Percentiles rank a stretch among this genome's conserved stretches.
Evolutionary conservation across 1,140 invertebrate genomes (phyloP).

Genomic region (Drosophila subpulchrella): DNA sequence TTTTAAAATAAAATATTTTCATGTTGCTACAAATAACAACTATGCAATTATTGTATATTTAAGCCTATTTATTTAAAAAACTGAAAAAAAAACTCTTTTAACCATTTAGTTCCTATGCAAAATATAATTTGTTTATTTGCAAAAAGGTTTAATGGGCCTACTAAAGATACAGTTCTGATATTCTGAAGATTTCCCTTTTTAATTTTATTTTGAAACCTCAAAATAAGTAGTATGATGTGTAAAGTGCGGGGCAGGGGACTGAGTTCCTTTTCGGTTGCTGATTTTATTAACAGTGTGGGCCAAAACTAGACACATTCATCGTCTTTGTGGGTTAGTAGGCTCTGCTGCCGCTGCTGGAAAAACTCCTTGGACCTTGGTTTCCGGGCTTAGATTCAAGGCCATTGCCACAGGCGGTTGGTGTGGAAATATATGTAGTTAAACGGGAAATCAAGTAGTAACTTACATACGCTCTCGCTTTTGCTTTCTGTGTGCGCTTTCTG

Average conservation of each 20-base stretch:
- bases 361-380: conserved; percentile 17
- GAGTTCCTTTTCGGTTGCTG: conserved; percentile 5
- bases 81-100: too few species aligned
- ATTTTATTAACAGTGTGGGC: conserved; percentile 2
- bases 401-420: conserved; percentile 44
- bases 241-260: neutral
- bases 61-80: too few species aligned
- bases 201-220: conserved; percentile 11
- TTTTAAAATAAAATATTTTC: too few species aligned
- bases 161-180: neutral
- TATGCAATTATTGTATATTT: too few species aligned
- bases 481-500: conserved; percentile 27
- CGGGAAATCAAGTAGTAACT: conserved; percentile 52
- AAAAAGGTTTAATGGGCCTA: too few species aligned
- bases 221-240: conserved; percentile 4
- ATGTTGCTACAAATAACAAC: too few species aligned
- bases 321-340: conserved; percentile 56
- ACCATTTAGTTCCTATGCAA: too few species aligned
- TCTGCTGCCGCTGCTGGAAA: conserved; percentile 26
- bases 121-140: too few species aligned
- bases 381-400: conserved; percentile 49
- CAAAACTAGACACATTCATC: conserved; percentile 74
- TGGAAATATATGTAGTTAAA: conserved; percentile 7
- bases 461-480: conserved; percentile 51
- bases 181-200: neutral